phyloP scores from a whole-genome alignment of 2,797 vertebrate genomes.

The Mormyrops boulengeri region DNA sequence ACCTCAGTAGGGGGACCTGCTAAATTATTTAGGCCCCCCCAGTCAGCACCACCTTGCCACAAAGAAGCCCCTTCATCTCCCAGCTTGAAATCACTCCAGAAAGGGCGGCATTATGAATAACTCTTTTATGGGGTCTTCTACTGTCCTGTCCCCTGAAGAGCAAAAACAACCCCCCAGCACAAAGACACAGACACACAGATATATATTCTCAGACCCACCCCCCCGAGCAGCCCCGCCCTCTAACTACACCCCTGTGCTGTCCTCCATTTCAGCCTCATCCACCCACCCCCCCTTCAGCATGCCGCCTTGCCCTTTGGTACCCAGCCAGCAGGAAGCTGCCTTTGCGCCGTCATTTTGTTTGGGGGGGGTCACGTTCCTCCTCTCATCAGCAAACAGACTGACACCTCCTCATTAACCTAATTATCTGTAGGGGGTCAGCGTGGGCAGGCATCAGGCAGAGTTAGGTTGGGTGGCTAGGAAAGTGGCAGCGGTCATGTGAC shows the following conservation, averaged over 20 bases:
- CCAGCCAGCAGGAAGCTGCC: neutral
- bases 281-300: neutral
- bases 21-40: neutral
- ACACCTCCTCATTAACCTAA: neutral
- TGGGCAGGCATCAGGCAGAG: neutral
- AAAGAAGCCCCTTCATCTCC: neutral
- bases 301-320: neutral
- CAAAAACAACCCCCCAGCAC: neutral
- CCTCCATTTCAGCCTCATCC: neutral
- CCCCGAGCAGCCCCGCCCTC: neutral
- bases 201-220: neutral
- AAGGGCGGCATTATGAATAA: neutral
- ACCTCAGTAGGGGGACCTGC: neutral
- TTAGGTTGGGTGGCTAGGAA: neutral
- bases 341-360: neutral
- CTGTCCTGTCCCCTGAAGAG: neutral
- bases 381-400: neutral
- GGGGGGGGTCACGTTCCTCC: neutral
- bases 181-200: neutral
- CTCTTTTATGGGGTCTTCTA: neutral
- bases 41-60: neutral
- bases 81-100: neutral
- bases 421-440: neutral
- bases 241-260: neutral
- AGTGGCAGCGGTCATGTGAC: neutral